A percentile compares a stretch with the other conserved stretches of the same genome.
Conservation (phyloP, 2,888 invertebrate genomes). For the Charanyca ferruginea region DNA sequence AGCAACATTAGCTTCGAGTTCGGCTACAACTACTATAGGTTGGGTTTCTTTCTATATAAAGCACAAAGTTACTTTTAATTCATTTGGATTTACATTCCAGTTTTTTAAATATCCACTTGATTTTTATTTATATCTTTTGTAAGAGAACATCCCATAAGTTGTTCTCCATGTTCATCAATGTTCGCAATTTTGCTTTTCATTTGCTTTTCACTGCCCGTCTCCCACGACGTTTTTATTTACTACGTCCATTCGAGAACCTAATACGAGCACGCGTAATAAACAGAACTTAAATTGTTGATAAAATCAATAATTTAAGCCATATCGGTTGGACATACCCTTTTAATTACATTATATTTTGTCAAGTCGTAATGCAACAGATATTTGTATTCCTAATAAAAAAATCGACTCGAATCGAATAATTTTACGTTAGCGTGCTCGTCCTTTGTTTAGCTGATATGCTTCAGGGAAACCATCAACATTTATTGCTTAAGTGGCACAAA, state of each 20-base stretch:
- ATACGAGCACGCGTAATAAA: too few relatives aligned
- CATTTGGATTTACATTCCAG: not conserved
- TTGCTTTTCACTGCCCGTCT: too few relatives aligned
- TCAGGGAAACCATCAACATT: not conserved
- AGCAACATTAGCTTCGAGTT: slow-evolving; percentile 53
- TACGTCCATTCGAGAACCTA: not conserved
- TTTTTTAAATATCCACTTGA: not conserved
- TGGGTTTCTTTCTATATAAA: slow-evolving; percentile 26
- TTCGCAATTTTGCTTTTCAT: not conserved
- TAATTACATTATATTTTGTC: too few relatives aligned
- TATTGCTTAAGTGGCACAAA: not conserved
- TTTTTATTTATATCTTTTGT: not conserved
- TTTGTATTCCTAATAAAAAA: too few relatives aligned
- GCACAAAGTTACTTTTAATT: slow-evolving; percentile 1
- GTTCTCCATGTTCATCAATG: not conserved
- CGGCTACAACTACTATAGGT: slow-evolving; percentile 53
- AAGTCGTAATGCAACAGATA: too few relatives aligned
- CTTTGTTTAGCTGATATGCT: not conserved
- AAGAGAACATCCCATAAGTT: too few relatives aligned
- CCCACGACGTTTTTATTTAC: too few relatives aligned
- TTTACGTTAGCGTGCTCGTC: not conserved
- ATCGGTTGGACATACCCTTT: too few relatives aligned
- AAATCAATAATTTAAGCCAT: too few relatives aligned
- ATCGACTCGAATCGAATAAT: too few relatives aligned
- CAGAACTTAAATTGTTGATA: too few relatives aligned